Conservation (phyloP, 2,888 invertebrate genomes). For the Dione juno region DNA sequence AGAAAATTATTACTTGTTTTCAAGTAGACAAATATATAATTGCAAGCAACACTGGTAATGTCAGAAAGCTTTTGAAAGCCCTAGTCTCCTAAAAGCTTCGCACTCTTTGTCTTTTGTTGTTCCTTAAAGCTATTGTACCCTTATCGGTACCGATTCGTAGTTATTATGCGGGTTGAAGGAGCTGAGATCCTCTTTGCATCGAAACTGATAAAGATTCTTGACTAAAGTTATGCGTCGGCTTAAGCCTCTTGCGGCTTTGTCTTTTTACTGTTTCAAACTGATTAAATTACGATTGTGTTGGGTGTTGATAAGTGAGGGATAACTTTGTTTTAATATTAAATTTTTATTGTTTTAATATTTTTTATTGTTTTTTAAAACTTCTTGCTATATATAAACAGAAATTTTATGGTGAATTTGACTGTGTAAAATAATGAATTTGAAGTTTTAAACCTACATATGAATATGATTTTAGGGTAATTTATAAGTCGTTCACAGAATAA, state of each 20-base stretch:
- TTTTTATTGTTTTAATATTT: neutral
- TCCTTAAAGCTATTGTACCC: conserved; percentile 64
- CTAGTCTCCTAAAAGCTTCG: conserved; percentile 50
- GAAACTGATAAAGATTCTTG: conserved; percentile 38
- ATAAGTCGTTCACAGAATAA: too few species aligned
- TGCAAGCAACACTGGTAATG: conserved; percentile 30
- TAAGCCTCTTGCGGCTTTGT: conserved; percentile 25
- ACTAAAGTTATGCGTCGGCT: conserved; percentile 32
- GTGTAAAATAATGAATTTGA: too few species aligned
- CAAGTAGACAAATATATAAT: neutral
- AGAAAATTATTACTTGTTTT: neutral
- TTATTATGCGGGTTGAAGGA: conserved; percentile 58
- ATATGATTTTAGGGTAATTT: too few species aligned
- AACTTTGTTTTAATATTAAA: neutral
- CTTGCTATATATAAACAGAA: too few species aligned
- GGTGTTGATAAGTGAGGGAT: conserved; percentile 2
- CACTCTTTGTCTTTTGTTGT: conserved; percentile 62
- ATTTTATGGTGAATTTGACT: too few species aligned
- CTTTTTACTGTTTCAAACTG: conserved; percentile 34
- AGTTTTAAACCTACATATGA: too few species aligned
- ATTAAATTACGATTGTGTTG: conserved; percentile 27
- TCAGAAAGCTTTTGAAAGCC: conserved; percentile 64
- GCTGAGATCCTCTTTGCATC: conserved; percentile 25
- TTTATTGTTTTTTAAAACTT: neutral
- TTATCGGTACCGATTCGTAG: conserved; percentile 65